Evolutionary conservation across 2,888 invertebrate genomes (phyloP).

Genomic region (Heliconius hortense): DNA sequence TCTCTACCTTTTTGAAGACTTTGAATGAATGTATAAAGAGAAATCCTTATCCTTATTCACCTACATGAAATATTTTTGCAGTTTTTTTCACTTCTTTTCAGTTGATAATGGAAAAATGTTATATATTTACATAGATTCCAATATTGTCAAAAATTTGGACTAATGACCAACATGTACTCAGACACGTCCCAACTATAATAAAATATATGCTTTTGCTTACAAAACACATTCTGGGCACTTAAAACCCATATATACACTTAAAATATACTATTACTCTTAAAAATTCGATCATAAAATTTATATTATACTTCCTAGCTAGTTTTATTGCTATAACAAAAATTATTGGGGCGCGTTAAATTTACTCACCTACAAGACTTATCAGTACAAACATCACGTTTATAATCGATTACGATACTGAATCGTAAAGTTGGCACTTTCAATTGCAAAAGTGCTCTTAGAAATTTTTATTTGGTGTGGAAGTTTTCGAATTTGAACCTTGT

Average conservation of each 20-base stretch:
- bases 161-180: neutral
- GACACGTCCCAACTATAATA: neutral
- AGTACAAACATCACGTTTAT: slow-evolving; percentile 52
- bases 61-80: no score
- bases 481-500: slow-evolving; percentile 4
- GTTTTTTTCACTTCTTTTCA: no score
- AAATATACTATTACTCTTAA: slow-evolving; percentile 9
- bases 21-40: no score
- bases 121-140: neutral
- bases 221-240: neutral
- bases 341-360: slow-evolving; percentile 32
- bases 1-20: no score
- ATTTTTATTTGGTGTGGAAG: neutral
- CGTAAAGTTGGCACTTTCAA: slow-evolving; percentile 61
- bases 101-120: no score
- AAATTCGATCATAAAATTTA: neutral
- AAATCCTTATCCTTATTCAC: no score
- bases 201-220: neutral
- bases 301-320: neutral
- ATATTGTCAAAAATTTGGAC: neutral
- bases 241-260: neutral
- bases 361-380: slow-evolving; percentile 26
- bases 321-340: slow-evolving; percentile 26
- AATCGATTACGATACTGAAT: slow-evolving; percentile 59
- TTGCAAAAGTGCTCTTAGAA: slow-evolving; percentile 50